Base-by-base conservation (phyloP, 1,140 invertebrate genomes). In the Thaumatotibia leucotreta region DNA sequence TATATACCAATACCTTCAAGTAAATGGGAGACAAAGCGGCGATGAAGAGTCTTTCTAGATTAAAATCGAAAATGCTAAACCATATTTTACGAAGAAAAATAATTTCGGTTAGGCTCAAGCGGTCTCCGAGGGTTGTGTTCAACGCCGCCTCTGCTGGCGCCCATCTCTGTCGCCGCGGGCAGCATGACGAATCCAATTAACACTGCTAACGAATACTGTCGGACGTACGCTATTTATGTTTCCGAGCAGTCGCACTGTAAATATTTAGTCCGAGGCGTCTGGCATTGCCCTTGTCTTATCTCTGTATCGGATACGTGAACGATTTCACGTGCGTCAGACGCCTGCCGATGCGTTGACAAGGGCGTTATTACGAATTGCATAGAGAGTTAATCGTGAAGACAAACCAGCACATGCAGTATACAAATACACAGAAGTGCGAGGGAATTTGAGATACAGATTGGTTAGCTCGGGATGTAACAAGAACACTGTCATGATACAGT, bases 111-210 rank as follows among this genome's bases (percentile, higher is more conserved):
- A 20, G 39, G 39, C 39, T 45, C 5, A 6, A 6, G 27, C 39
- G 39, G 39, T 20, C 17, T 45, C 17, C 39, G 20, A 45, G 17
- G 11, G 35, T 33, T 33, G 35, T 39, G 14, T 14, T 17, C 5
- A 45, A n/a, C n/a, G 39, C 14, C 39, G 39, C 23, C 23, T 33
- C 14, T 14, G 62, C 4, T 20, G 49, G 65, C 54, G 64, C 52
- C 22, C 39, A n/a, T 27, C 27, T 61, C 52, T 10, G 65, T 74
- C 66, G 77, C 76, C 70, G 66, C 69, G 61, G 74, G 79, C 81
- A 52, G 70, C 77, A 88, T 88, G 84, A 89, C 82, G 84, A 86
- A 82, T 83, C 80, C 84, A 88, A 89, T 88, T 84, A 86, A 83
- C 76, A 79, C 72, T 71, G 82, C 80, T 83, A 84, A 86, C 81